Percentiles rank a stretch among this genome's conserved stretches.
phyloP scores from a whole-genome alignment of 2,797 vertebrate species.

The Etheostoma nigrum region DNA sequence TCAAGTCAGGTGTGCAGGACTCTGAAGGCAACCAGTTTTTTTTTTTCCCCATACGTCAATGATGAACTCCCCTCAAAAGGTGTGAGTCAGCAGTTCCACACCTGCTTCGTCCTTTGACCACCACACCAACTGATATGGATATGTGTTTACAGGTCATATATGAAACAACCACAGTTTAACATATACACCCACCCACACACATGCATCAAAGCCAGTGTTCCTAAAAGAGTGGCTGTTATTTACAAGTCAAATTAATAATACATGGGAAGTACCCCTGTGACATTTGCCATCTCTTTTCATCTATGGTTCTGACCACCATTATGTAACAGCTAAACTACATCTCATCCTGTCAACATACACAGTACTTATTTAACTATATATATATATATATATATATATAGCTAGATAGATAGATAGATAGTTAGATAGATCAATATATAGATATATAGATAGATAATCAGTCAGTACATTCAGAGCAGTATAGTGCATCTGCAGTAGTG shows the following conservation, averaged over 20 bases:
- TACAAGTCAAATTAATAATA: constrained; percentile 59
- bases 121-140: constrained; percentile 47
- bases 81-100: constrained; percentile 29
- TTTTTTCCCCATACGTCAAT: background rate
- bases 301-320: background rate
- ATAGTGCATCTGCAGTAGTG: background rate
- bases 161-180: constrained; percentile 32
- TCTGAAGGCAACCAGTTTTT: constrained; percentile 25
- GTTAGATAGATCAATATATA: background rate
- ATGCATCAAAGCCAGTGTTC: background rate
- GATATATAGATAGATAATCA: background rate
- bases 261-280: constrained; percentile 10
- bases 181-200: background rate
- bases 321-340: background rate
- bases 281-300: background rate
- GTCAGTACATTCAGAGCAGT: background rate
- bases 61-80: constrained; percentile 5
- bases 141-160: constrained; percentile 29
- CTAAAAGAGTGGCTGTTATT: constrained; percentile 43
- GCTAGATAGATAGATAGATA: background rate
- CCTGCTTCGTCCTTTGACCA: constrained; percentile 44
- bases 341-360: background rate
- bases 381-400: background rate
- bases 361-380: too few relatives aligned
- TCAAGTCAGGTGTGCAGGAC: constrained; percentile 27